Evolutionary conservation across 2,888 invertebrate species (phyloP).

Genomic region (Malthinus seriepunctatus): DNA sequence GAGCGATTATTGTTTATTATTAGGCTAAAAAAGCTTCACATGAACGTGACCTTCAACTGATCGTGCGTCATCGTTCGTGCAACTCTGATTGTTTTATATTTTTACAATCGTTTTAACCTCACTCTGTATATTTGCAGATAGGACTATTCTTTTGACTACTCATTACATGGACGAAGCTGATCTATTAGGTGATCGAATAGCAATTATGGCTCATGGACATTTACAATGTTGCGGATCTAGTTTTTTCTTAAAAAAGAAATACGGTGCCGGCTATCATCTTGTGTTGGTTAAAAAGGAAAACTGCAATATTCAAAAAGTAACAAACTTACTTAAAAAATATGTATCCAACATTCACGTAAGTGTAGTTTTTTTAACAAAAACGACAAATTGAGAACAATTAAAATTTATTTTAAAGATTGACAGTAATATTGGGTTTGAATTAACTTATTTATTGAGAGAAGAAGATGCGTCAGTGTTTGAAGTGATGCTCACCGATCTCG

Average conservation of each 20-base stretch:
- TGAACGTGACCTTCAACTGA: too few species aligned
- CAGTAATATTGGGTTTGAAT: conserved; percentile 75
- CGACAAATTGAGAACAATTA: neutral
- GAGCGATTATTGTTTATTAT: too few species aligned
- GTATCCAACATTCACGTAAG: conserved; percentile 63
- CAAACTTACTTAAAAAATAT: conserved; percentile 62
- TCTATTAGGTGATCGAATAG: conserved; percentile 82
- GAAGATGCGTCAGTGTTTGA: conserved; percentile 66
- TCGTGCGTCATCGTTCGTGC: too few species aligned
- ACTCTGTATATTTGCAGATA: too few species aligned
- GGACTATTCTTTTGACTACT: conserved; percentile 82
- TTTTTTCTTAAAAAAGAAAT: conserved; percentile 80
- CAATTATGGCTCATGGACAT: conserved; percentile 82
- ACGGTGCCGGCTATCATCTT: conserved; percentile 85
- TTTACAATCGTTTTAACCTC: too few species aligned
- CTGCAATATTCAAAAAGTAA: conserved; percentile 60
- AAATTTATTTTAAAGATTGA: conserved; percentile 54
- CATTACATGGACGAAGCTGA: conserved; percentile 95
- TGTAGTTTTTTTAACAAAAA: neutral
- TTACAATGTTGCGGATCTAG: conserved; percentile 82
- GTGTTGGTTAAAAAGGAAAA: conserved; percentile 64
- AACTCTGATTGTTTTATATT: too few species aligned
- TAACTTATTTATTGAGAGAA: conserved; percentile 71
- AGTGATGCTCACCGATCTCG: conserved; percentile 69
- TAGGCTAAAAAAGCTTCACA: too few species aligned